Evolutionary conservation across 2,888 invertebrate genomes (phyloP).

Genomic region (Priocnemis perturbator): DNA sequence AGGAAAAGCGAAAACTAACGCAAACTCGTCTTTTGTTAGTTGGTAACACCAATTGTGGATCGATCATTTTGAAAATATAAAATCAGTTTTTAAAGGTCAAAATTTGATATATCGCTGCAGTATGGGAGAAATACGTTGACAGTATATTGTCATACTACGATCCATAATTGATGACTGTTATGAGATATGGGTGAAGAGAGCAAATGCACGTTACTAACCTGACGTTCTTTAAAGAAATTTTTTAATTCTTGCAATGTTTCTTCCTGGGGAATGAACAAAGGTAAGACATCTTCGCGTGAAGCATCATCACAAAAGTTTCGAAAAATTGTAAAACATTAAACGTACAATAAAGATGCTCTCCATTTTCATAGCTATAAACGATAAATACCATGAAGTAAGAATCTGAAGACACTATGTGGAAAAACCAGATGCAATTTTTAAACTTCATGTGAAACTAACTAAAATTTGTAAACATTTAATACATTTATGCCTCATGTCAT

Average conservation of each 20-base stretch:
- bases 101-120: too few species aligned
- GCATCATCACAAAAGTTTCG: slow-evolving; percentile 50
- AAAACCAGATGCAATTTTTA: neutral
- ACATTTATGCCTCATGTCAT: slow-evolving; percentile 12
- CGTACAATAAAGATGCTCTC: slow-evolving; percentile 22
- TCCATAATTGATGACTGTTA: neutral
- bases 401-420: neutral
- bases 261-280: slow-evolving; percentile 69
- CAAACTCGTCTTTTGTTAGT: too few species aligned
- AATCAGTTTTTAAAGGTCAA: too few species aligned
- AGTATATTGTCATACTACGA: neutral
- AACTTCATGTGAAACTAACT: neutral
- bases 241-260: slow-evolving; percentile 68
- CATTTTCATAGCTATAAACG: too few species aligned
- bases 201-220: slow-evolving; percentile 69
- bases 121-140: neutral
- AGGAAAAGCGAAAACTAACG: too few species aligned
- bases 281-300: slow-evolving; percentile 69
- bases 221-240: slow-evolving; percentile 66
- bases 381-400: neutral
- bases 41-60: too few species aligned
- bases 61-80: too few species aligned
- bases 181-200: slow-evolving; percentile 46
- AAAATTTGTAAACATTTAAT: slow-evolving; percentile 22
- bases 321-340: slow-evolving; percentile 33